Conservation (phyloP, 2,888 invertebrate species). For the Perdita meconis region DNA sequence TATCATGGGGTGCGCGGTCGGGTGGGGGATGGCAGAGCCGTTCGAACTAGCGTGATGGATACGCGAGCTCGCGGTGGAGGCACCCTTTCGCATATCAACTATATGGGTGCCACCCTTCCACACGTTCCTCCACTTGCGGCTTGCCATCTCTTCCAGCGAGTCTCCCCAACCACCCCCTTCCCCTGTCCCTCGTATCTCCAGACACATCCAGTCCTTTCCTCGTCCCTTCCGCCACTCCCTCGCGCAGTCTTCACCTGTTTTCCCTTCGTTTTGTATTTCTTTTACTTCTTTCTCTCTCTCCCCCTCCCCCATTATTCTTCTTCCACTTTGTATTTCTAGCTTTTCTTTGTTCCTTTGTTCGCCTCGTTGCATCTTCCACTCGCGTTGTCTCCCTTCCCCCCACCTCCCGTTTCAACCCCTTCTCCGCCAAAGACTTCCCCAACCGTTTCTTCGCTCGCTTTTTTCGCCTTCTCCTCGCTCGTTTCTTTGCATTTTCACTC, state of each 20-base stretch:
- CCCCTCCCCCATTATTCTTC: conserved; percentile 39
- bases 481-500: conserved; percentile 13
- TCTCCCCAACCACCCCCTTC: conserved; percentile 16
- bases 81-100: conserved; percentile 69
- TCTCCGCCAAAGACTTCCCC: conserved; percentile 10
- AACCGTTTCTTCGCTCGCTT: conserved; percentile 11
- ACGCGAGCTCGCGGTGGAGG: conserved; percentile 57
- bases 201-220: conserved; percentile 18
- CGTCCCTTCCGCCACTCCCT: background rate
- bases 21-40: conserved; percentile 34
- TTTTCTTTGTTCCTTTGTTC: conserved; percentile 27
- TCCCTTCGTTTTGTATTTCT: background rate
- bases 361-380: conserved; percentile 22
- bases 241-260: background rate
- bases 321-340: conserved; percentile 26
- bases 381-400: conserved; percentile 17
- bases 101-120: conserved; percentile 45
- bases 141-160: conserved; percentile 45
- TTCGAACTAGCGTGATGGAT: conserved; percentile 72
- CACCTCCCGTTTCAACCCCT: conserved; percentile 5
- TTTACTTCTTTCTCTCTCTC: background rate
- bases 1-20: conserved; percentile 49
- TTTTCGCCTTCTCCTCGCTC: background rate
- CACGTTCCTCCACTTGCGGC: conserved; percentile 55
- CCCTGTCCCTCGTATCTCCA: conserved; percentile 20